Conservation (phyloP, 2,113 vertebrate species). For the Noturus placidus region DNA sequence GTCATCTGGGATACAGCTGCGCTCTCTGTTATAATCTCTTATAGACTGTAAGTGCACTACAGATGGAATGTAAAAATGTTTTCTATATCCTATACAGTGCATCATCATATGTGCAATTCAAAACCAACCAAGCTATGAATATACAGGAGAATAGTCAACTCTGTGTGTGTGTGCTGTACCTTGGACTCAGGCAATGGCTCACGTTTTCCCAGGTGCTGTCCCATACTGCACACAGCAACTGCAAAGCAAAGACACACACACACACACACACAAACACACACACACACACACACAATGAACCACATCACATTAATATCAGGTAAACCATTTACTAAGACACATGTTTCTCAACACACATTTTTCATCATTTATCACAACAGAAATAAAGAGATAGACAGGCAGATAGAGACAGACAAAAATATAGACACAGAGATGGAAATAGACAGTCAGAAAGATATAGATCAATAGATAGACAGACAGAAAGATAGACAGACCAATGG, state of each 20-base stretch:
- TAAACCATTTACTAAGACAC: not conserved
- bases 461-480: not conserved
- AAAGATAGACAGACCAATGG: not conserved
- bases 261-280: not conserved
- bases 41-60: not conserved
- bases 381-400: not conserved
- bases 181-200: constrained; percentile 25
- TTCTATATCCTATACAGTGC: not conserved
- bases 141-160: not conserved
- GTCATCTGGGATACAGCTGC: not conserved
- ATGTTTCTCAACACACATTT: not conserved
- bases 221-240: constrained; percentile 48
- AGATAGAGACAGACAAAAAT: not conserved
- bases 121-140: not conserved
- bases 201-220: constrained; percentile 46
- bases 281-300: not conserved
- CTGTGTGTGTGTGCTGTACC: constrained; percentile 16
- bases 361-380: not conserved
- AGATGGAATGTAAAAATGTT: not conserved
- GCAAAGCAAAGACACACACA: not conserved
- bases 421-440: not conserved
- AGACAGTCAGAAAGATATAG: not conserved
- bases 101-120: not conserved
- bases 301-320: not conserved
- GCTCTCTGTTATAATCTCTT: not conserved